These are phyloP conservation scores for Pogoniulus pusillus DNA, from an alignment of 2,797 vertebrate genomes.

Conservation along the genomic window DNA sequence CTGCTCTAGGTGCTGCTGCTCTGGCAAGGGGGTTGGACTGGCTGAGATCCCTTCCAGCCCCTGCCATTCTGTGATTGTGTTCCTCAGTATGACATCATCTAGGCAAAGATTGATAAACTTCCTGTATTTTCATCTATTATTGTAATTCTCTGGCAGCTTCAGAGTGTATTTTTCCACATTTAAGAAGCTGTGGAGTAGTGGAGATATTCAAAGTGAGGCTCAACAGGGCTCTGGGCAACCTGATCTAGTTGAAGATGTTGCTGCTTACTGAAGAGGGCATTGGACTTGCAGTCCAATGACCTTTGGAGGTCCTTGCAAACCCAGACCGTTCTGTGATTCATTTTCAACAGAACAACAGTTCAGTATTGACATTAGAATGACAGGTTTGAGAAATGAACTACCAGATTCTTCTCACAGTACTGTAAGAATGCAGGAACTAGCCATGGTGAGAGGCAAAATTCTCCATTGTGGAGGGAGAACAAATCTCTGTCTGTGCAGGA, in stretches of 20 bases:
- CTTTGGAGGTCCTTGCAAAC: too few relatives aligned
- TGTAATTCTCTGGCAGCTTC: neutral
- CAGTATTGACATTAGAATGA: neutral
- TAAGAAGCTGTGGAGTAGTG: neutral
- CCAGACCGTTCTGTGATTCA: too few relatives aligned
- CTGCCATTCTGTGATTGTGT: neutral
- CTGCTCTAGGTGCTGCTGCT: too few relatives aligned
- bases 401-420: neutral
- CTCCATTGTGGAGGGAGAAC: neutral
- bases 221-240: too few relatives aligned
- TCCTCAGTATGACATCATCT: neutral
- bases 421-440: neutral
- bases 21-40: too few relatives aligned
- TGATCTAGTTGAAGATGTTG: too few relatives aligned
- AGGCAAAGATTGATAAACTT: neutral
- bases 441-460: neutral
- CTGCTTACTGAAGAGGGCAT: too few relatives aligned
- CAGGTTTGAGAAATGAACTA: neutral
- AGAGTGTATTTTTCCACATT: neutral
- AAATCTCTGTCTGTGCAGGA: neutral
- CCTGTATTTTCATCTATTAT: neutral
- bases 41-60: too few relatives aligned
- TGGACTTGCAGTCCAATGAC: too few relatives aligned
- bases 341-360: slow-evolving; percentile 1
- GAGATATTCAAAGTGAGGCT: too few relatives aligned